Evolutionary conservation across 2,888 invertebrate species (phyloP), one percentile per base, ranked within the genome.

Genomic region (Tetanocera ferruginea): DNA sequence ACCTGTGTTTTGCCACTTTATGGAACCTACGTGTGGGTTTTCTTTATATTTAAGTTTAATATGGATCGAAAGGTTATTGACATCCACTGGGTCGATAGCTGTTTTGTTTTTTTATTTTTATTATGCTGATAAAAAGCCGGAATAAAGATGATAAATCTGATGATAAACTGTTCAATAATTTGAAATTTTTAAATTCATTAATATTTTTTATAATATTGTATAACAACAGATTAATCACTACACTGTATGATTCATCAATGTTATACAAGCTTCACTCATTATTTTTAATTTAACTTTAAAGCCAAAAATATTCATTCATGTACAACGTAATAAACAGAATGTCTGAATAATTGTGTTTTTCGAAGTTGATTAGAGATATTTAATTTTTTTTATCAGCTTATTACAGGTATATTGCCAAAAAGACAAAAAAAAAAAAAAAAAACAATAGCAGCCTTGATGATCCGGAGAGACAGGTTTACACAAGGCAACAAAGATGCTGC

Each of bases 81-180:
- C 75, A 75, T 57, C n/a, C 55, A 71, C 52, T 67, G 52, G 75
- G 75, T 75, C 67, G 43, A 66, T 75, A 66, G 37, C 67, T 34
- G 66, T 66, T 31, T 23, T 23, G 55, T 52, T 34, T 19, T 23
- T 51, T 43, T 17, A 9, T 66, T 34, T n/a, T 23, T 52, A 3
- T 23, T 51, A 17, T 25, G 70, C 28, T 25, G 14, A 11, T 43
- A 43, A 43, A n/a, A 43, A 43, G 11, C 11, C 3, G 11, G 1
- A 43, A 14, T 43, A 43, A 43, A 43, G 3, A 43, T 43, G 14
- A 43, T 37, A 37, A 37, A 37, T 23, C 49, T 6, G 14, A 51
- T 28, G 17, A 9, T 5, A 66, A 64, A 31, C 37, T 5, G 17
- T 9, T 60, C 3, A 25, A 60, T 23, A 60, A 60, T 60, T 60